Base-by-base conservation (phyloP, 2,888 invertebrate genomes). In the Agapostemon virescens region DNA sequence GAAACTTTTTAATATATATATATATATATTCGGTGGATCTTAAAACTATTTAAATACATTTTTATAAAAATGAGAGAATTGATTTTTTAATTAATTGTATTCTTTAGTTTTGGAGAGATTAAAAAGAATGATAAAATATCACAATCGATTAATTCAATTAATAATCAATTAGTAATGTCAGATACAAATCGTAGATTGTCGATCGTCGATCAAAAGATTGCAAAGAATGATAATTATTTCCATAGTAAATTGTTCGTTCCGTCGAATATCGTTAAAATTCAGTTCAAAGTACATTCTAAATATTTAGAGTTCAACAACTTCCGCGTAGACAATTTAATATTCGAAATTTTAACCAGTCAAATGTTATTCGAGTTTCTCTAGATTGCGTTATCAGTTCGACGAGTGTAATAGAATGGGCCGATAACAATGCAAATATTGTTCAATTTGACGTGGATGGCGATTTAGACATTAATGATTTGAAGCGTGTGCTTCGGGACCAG, bases 381-480 rank as follows among this genome's bases (percentile, higher is more conserved):
- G 20, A 61, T 33, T 30, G 11, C 17, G 9, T 61, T 61, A 20
- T 30, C 20, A 61, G 30, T 20, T 36, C 1, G 1, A 38, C 13
- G 64, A 7, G 38, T 17, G 1, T 1, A 64, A 17, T 5, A 64
- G 23, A 0, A 26, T 63, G 1, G 23, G 63, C 11, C 0, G 36
- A 36, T 38, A 23, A 23, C 13, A 17, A 17, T 64, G 23, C 23
- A 38, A 64, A 64, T 23, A 36, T 38, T 64, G 17, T 64, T 64
- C 20, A 40, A 66, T 66, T 66, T 42, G 40, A 40, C 26, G 66
- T 40, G 26, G 40, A 42, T n/a, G 0, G 30, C 3, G 58, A 58
- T 30, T 58, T 58, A 58, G 58, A 2, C 23, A 40, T 70, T 63
- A 75, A 78, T 55, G 69, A 76, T 45, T 69, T 38, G 2, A 76